Evolutionary conservation across 2,888 invertebrate genomes (phyloP), one percentile per base, ranked within the genome.

Genomic region (Drosophila diplacantha): DNA sequence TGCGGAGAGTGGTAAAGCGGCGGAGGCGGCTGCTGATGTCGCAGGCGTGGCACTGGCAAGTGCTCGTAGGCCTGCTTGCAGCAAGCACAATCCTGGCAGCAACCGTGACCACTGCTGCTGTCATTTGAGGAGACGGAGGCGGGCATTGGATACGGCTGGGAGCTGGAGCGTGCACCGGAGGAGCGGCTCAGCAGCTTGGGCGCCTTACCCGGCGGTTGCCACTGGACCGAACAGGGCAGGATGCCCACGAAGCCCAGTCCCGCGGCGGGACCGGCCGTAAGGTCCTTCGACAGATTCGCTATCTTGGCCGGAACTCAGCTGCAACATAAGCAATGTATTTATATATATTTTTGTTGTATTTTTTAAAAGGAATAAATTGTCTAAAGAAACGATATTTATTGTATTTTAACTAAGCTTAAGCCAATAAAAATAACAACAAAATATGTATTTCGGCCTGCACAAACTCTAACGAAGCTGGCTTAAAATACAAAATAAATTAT

Each of bases 241-340:
- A 86, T 74, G 71, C 86, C 87, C 74, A 88, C 83, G 38, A 86
- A 82, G 83, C 87, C 83, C 71, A 88, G 85, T 77, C 87, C 87
- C 82, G 79, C 75, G 68, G 84, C 72, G 58, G 86, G 83, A 84
- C 85, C 83, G 83, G 85, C 82, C 72, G 68, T 2, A 20, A 49
- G 55, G 44, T 24, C 61, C 35, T 50, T 11, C 26, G 50, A 11
- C 46, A 38, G 52, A 5, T 83, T 75, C 71, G 84, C 84, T 85
- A 87, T 88, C 72, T 86, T 87, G 83, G 65, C 37, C 29, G 18
- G 6, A n/a, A 2, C 14, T 32, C 20, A n/a, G n/a, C 16, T 75
- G 60, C 9, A 78, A 73, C 2, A 43, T 18, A 34, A 34, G 12
- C 3, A 8, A 31, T 1, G 34, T 9, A 2, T 22, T 12, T 12